Evolutionary conservation across 2,113 vertebrate genomes (phyloP).

Genomic region (Eubucco bourcierii): DNA sequence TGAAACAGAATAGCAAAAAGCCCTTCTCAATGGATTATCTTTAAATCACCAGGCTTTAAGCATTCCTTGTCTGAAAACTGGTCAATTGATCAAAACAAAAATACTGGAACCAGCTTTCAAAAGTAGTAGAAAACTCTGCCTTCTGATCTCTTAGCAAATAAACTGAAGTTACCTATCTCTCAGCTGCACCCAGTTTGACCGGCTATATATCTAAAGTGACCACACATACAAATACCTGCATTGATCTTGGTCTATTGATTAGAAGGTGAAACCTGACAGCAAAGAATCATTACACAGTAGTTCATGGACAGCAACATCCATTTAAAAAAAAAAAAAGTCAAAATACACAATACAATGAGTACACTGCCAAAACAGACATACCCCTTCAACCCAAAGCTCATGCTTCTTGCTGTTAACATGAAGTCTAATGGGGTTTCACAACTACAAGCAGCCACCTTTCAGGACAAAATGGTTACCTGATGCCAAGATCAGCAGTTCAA

Average conservation of each 20-base stretch:
- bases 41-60: background rate
- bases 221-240: background rate
- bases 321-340: background rate
- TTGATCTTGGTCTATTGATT: background rate
- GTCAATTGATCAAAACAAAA: background rate
- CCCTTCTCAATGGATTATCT: background rate
- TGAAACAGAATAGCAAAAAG: background rate
- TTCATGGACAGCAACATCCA: background rate
- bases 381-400: background rate
- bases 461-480: background rate
- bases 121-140: background rate
- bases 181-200: background rate
- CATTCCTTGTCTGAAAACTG: background rate
- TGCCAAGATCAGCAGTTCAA: background rate
- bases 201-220: background rate
- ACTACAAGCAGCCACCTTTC: background rate
- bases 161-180: rapidly evolving
- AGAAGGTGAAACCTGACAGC: background rate
- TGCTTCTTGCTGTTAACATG: rapidly evolving
- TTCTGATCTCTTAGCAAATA: background rate
- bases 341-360: background rate
- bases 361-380: background rate
- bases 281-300: background rate
- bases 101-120: background rate
- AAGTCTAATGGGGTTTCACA: rapidly evolving